Evolutionary conservation across 1,140 invertebrate species (phyloP).

Genomic region (Drosophila sp.): DNA sequence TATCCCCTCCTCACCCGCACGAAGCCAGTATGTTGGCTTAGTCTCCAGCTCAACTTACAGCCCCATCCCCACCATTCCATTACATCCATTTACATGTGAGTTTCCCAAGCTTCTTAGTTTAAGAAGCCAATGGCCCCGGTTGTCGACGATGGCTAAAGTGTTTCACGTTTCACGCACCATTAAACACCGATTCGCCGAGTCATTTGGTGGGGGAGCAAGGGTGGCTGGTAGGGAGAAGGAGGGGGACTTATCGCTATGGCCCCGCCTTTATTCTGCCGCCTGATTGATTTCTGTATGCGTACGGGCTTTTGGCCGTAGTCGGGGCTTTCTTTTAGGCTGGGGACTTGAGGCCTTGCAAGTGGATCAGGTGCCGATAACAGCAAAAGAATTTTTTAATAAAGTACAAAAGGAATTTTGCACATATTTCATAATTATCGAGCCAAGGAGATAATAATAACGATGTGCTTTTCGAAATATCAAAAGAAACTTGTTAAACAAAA

Average conservation of each 20-base stretch:
- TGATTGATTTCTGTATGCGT: conserved; percentile 81
- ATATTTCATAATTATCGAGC: conserved; percentile 30
- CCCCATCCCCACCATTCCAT: conserved; percentile 34
- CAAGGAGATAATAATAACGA: conserved; percentile 1
- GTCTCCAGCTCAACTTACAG: conserved; percentile 18
- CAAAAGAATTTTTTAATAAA: conserved; percentile 76
- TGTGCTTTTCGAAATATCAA: background rate
- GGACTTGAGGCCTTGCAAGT: conserved; percentile 2
- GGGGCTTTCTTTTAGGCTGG: background rate
- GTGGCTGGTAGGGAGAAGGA: conserved; percentile 1
- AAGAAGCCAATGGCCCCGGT: conserved; percentile 44
- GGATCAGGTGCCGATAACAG: conserved; percentile 55
- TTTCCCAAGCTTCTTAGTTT: conserved; percentile 44
- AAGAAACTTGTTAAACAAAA: background rate
- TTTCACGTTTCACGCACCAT: conserved; percentile 82
- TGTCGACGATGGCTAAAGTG: conserved; percentile 60
- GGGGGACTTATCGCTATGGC: conserved; percentile 64
- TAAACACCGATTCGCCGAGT: conserved; percentile 78
- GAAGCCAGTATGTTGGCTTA: conserved; percentile 34
- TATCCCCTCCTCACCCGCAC: too few species aligned
- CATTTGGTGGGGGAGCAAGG: conserved; percentile 56
- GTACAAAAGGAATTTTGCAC: conserved; percentile 67
- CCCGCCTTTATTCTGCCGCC: conserved; percentile 66
- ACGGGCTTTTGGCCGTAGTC: conserved; percentile 16
- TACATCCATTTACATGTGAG: conserved; percentile 69